Conservation (phyloP, 1,140 invertebrate species). For the Megalopta genalis region DNA sequence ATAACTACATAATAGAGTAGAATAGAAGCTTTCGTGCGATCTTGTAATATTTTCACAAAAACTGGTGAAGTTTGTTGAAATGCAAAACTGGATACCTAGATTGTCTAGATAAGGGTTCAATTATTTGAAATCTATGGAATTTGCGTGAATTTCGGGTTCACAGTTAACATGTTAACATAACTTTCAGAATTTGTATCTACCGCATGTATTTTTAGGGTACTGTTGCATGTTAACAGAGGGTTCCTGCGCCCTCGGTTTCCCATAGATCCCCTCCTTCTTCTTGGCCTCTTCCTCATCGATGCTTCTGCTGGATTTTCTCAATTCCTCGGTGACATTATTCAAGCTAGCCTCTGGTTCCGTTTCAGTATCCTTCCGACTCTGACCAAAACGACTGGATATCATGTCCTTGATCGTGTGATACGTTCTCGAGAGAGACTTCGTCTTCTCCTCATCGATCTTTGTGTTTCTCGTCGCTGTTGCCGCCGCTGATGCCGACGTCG, state of each 20-base stretch:
- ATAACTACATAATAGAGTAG: no score
- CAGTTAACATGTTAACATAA: no score
- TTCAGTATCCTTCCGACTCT: constrained; percentile 81
- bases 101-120: no score
- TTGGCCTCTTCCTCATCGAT: constrained; percentile 75
- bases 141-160: no score
- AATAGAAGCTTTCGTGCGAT: no score
- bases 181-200: constrained; percentile 45
- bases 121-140: no score
- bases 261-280: constrained; percentile 80
- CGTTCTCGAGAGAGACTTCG: constrained; percentile 86
- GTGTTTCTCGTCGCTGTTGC: constrained; percentile 49
- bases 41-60: no score
- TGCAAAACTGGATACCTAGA: no score
- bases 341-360: constrained; percentile 81
- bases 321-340: constrained; percentile 84
- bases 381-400: constrained; percentile 89
- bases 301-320: constrained; percentile 80
- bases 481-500: constrained; percentile 65
- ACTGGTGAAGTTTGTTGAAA: no score
- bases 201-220: constrained; percentile 74
- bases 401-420: constrained; percentile 92
- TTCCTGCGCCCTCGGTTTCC: constrained; percentile 80
- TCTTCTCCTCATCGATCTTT: constrained; percentile 81
- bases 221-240: constrained; percentile 75